These are phyloP conservation scores for Nycticebus coucang DNA, from an alignment of 2,113 vertebrate species.

Conservation along the genomic window DNA sequence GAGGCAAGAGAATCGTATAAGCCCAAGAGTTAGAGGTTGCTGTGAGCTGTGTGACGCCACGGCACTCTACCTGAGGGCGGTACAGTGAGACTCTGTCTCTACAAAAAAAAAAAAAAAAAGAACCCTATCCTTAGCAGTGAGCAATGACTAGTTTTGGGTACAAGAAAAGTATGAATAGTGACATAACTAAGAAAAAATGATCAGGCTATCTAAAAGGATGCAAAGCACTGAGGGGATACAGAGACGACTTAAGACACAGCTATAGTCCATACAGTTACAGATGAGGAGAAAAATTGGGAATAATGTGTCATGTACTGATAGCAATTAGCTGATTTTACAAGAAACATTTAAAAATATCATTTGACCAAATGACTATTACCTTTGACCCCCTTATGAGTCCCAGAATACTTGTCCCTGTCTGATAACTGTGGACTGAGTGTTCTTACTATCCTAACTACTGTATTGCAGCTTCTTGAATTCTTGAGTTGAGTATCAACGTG, in stretches of 20 bases:
- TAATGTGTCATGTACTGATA: not conserved
- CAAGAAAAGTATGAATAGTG: not conserved
- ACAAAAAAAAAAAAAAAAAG: too few relatives aligned
- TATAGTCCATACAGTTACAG: not conserved
- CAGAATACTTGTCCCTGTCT: not conserved
- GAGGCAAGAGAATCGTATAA: too few relatives aligned
- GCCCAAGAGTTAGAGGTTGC: too few relatives aligned
- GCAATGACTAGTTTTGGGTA: not conserved
- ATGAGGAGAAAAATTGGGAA: not conserved
- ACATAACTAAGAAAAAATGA: not conserved
- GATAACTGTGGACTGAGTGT: not conserved
- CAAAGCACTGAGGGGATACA: not conserved
- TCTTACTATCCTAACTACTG: not conserved
- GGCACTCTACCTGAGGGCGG: too few relatives aligned
- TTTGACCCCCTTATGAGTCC: not conserved
- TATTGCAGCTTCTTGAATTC: not conserved
- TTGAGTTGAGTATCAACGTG: not conserved
- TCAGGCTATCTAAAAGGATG: not conserved
- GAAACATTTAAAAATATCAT: not conserved
- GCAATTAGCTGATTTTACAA: constrained; percentile 23
- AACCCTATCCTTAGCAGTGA: not conserved
- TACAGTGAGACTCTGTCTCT: too few relatives aligned
- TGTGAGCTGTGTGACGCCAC: too few relatives aligned
- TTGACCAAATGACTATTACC: not conserved
- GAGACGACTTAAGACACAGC: not conserved